Percentiles rank a stretch among this genome's conserved stretches.
Evolutionary conservation across 1,140 invertebrate species (phyloP).

Genomic region (Colletes gigas): DNA sequence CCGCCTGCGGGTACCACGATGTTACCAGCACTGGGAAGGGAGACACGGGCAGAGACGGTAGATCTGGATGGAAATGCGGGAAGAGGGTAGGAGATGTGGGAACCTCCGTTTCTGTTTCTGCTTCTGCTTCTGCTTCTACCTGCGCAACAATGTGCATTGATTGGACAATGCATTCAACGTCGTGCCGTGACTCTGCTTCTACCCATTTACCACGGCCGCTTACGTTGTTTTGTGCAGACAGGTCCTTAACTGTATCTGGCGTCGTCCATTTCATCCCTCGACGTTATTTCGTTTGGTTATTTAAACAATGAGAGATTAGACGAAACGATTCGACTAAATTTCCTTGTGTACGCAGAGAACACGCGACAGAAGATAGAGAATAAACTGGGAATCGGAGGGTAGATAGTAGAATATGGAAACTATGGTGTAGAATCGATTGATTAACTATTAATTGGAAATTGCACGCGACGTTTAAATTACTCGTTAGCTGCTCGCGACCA

Average conservation of each 20-base stretch:
- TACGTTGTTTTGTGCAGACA: constrained; percentile 12
- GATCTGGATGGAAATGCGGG: constrained; percentile 19
- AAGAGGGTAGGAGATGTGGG: constrained; percentile 7
- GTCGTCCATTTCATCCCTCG: neutral
- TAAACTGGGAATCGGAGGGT: too few relatives aligned
- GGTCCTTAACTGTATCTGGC: neutral
- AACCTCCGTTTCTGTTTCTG: constrained; percentile 56
- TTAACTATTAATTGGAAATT: too few relatives aligned
- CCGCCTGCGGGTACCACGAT: constrained; percentile 71
- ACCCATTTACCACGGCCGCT: constrained; percentile 47
- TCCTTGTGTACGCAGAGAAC: too few relatives aligned
- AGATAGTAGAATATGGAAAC: too few relatives aligned
- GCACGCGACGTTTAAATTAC: too few relatives aligned
- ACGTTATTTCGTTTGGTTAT: constrained; percentile 38
- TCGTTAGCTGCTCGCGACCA: too few relatives aligned
- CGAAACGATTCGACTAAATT: too few relatives aligned
- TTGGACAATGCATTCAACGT: constrained; percentile 69
- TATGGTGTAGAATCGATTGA: neutral
- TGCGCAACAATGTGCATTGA: constrained; percentile 72
- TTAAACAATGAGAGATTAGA: neutral
- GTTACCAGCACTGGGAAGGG: constrained; percentile 30
- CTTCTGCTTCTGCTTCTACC: constrained; percentile 34
- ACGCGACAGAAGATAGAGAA: too few relatives aligned
- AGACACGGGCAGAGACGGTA: constrained; percentile 1
- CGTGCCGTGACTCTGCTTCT: constrained; percentile 50